Conservation (phyloP, 92 coral and sea anemone genomes). For the Zoanthus gigantus region DNA sequence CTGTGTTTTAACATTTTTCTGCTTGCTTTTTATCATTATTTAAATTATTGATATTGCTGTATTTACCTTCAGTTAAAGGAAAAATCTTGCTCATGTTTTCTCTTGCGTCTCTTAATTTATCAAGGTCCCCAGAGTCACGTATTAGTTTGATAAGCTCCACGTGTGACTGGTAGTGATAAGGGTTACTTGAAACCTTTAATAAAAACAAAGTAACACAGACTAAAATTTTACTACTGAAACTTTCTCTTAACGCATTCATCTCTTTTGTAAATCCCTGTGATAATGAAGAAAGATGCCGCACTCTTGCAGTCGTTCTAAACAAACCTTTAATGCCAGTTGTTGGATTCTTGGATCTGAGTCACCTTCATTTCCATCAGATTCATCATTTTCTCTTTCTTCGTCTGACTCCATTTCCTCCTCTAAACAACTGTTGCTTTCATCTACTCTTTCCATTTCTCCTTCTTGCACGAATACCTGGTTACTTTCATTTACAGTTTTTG, state of each 20-base stretch:
- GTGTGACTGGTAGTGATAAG: constrained; percentile 94
- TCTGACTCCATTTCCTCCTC: constrained; percentile 55
- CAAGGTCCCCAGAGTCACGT: constrained; percentile 86
- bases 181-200: constrained; percentile 77
- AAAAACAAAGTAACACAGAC: background rate
- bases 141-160: constrained; percentile 78
- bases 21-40: background rate
- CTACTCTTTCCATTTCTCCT: constrained; percentile 42
- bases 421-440: background rate
- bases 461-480: constrained; percentile 50
- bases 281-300: background rate
- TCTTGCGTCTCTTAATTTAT: constrained; percentile 84
- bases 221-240: no score
- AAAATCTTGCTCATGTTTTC: constrained; percentile 89
- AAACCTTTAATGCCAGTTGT: constrained; percentile 81
- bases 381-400: constrained; percentile 67
- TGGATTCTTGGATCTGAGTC: constrained; percentile 77
- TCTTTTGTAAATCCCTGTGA: background rate
- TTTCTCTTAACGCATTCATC: background rate
- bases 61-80: constrained; percentile 93
- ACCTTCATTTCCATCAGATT: constrained; percentile 70
- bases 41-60: background rate
- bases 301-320: background rate
- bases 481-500: constrained; percentile 60
- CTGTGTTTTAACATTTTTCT: no score